Conservation (phyloP, 23 tunicate genomes). For the Halocynthia roretzi region DNA sequence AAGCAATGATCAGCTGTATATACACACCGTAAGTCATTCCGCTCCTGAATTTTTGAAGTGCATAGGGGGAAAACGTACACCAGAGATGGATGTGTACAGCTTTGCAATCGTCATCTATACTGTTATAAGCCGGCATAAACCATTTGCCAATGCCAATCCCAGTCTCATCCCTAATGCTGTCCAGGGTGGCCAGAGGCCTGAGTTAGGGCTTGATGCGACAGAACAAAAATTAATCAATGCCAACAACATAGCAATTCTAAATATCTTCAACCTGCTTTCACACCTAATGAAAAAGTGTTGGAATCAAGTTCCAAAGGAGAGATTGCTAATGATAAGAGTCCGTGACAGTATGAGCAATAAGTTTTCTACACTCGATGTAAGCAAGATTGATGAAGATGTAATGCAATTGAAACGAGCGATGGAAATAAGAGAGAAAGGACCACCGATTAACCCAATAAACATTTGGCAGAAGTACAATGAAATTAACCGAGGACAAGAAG, state of each 20-base stretch:
- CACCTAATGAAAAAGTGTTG: slow-evolving; percentile 9
- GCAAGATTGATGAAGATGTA: too few relatives aligned
- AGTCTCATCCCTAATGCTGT: slow-evolving; percentile 2
- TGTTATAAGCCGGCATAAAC: not conserved
- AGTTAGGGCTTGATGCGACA: not conserved
- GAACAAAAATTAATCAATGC: not conserved
- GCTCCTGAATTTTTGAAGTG: slow-evolving; percentile 4
- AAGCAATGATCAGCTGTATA: not conserved
- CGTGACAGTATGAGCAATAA: not conserved
- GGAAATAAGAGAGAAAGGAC: too few relatives aligned
- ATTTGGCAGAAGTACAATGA: too few relatives aligned
- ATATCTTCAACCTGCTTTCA: not conserved
- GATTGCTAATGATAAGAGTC: not conserved
- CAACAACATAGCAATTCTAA: not conserved
- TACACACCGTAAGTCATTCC: slow-evolving; percentile 6
- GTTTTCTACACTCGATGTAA: not conserved
- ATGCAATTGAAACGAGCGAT: too few relatives aligned
- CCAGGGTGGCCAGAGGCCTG: slow-evolving; percentile 8
- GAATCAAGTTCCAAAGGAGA: not conserved
- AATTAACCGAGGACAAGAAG: too few relatives aligned
- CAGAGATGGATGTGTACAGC: slow-evolving; percentile 15
- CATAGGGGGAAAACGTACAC: slow-evolving; percentile 5
- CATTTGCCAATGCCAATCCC: not conserved
- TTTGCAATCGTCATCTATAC: slow-evolving; percentile 13
- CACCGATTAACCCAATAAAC: too few relatives aligned